phyloP scores from a whole-genome alignment of 2,797 vertebrate species.

The Spinus pinus region DNA sequence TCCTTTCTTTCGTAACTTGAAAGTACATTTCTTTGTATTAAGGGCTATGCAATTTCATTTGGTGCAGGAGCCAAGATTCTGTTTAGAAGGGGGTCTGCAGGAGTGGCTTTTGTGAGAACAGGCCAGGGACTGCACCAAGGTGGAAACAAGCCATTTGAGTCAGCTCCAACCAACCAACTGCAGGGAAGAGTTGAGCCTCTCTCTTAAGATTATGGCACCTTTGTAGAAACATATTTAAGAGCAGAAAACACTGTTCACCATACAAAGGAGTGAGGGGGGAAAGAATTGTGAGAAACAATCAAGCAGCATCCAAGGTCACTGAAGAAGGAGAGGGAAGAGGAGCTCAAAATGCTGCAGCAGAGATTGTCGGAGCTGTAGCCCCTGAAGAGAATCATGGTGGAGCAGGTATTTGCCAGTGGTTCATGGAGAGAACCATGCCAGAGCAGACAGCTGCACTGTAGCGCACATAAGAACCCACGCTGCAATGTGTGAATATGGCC shows the following conservation, averaged over 20 bases:
- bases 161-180: accelerated
- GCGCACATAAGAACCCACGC: accelerated
- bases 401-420: background rate
- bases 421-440: background rate
- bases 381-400: background rate
- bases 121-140: accelerated
- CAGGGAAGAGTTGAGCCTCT: background rate
- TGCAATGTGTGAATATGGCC: accelerated
- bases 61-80: background rate
- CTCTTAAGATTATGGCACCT: background rate
- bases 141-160: accelerated
- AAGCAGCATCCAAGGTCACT: background rate
- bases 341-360: accelerated
- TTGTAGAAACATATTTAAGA: background rate
- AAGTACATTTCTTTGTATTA: background rate
- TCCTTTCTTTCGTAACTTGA: background rate
- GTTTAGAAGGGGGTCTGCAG: background rate
- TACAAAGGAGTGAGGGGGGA: background rate
- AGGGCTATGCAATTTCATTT: background rate
- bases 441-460: background rate
- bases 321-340: background rate
- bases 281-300: background rate
- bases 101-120: background rate
- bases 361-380: accelerated
- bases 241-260: background rate